phyloP scores from a whole-genome alignment of 2,888 invertebrate species.

The Melanchra persicariae region DNA sequence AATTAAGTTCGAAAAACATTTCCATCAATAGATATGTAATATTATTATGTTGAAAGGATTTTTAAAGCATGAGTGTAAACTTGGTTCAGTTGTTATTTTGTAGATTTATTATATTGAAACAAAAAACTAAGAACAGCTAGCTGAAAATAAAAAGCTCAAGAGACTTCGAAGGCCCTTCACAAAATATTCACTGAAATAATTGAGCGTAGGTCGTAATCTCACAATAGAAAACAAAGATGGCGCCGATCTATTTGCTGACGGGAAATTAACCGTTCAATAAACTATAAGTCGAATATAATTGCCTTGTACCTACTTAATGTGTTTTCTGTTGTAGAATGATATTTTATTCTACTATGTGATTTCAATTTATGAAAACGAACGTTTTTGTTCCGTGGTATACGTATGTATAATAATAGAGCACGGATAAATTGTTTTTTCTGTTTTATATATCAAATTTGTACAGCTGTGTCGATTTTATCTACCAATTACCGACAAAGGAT shows the following conservation, averaged over 20 bases:
- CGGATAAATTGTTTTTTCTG: too few relatives aligned
- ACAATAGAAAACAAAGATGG: slow-evolving; percentile 69
- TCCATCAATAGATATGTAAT: too few relatives aligned
- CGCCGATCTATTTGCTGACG: slow-evolving; percentile 64
- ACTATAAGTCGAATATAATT: slow-evolving; percentile 29
- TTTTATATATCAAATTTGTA: background rate
- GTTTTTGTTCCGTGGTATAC: background rate
- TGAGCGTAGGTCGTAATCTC: slow-evolving; percentile 55
- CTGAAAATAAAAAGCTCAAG: slow-evolving; percentile 4
- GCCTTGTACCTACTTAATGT: background rate
- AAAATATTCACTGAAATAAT: slow-evolving; percentile 25
- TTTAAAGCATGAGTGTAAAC: background rate
- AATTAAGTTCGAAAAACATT: background rate
- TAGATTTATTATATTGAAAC: background rate
- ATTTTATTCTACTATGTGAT: background rate
- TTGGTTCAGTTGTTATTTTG: background rate
- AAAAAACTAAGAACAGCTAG: background rate
- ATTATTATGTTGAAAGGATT: background rate
- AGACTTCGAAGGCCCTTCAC: background rate
- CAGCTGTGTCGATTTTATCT: background rate
- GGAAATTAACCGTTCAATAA: slow-evolving; percentile 33
- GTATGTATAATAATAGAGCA: too few relatives aligned
- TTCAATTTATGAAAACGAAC: background rate
- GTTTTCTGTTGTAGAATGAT: background rate
- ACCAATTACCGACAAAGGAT: background rate